These are phyloP conservation scores for Calameuta idolon DNA, from an alignment of 2,888 invertebrate genomes.

Conservation along the genomic window DNA sequence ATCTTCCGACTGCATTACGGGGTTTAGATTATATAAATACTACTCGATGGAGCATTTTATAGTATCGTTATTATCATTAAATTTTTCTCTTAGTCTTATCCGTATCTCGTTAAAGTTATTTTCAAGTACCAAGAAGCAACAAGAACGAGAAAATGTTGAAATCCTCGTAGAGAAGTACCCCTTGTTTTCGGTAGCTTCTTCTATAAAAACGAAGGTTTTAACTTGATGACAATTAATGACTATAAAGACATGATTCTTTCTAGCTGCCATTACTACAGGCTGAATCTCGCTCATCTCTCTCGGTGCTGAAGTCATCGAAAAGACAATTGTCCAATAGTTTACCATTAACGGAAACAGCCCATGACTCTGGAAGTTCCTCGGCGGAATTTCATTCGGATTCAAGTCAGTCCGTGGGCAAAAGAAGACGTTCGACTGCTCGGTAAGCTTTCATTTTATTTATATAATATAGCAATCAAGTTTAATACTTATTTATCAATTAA, in stretches of 20 bases:
- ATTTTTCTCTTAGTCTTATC: not conserved
- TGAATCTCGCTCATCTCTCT: conserved; percentile 70
- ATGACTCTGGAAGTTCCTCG: conserved; percentile 68
- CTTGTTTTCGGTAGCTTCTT: not conserved
- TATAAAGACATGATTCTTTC: conserved; percentile 35
- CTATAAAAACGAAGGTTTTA: not conserved
- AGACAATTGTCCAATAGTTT: conserved; percentile 69
- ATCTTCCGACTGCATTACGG: not conserved
- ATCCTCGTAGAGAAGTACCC: not conserved
- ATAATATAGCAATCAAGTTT: not conserved
- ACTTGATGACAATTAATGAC: not conserved
- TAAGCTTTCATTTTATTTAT: conserved; percentile 29
- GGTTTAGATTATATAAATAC: not conserved
- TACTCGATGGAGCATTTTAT: not conserved
- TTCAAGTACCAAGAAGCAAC: not conserved
- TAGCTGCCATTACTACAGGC: conserved; percentile 68
- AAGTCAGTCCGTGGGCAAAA: conserved; percentile 66
- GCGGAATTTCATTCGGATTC: conserved; percentile 70
- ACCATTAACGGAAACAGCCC: conserved; percentile 64
- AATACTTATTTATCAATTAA: conserved; percentile 8
- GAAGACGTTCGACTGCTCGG: conserved; percentile 57
- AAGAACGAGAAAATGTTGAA: not conserved
- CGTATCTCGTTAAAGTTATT: not conserved
- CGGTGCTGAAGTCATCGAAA: conserved; percentile 68
- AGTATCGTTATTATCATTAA: not conserved